These are phyloP conservation scores for Agriopis marginaria DNA, from an alignment of 2,888 invertebrate species.

Conservation along the genomic window DNA sequence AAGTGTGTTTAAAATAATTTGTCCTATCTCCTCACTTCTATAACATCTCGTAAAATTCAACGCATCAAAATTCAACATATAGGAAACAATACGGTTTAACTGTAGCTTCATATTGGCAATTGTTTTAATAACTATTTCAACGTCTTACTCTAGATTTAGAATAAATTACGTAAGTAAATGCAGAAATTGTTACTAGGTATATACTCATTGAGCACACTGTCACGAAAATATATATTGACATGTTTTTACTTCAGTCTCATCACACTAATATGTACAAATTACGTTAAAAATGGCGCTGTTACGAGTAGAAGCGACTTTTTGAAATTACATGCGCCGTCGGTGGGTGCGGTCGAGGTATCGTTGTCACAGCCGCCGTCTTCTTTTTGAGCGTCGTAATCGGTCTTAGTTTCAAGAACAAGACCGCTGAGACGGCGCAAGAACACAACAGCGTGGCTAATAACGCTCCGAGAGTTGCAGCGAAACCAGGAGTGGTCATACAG, in stretches of 20 bases:
- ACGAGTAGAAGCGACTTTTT: conserved; percentile 90
- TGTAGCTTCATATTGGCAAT: conserved; percentile 57
- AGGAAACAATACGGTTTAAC: conserved; percentile 60
- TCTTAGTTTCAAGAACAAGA: conserved; percentile 93
- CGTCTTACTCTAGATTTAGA: conserved; percentile 49
- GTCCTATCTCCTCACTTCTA: conserved; percentile 52
- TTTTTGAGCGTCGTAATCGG: conserved; percentile 88
- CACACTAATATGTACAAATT: conserved; percentile 86
- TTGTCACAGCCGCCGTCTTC: conserved; percentile 82
- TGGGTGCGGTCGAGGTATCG: conserved; percentile 79
- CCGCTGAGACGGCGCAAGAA: conserved; percentile 94
- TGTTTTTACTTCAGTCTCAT: conserved; percentile 84
- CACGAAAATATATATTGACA: conserved; percentile 75
- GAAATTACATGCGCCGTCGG: conserved; percentile 80
- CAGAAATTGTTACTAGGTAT: conserved; percentile 42
- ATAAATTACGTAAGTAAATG: conserved; percentile 52
- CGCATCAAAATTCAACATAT: conserved; percentile 44
- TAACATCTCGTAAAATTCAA: conserved; percentile 43
- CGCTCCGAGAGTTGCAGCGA: conserved; percentile 94
- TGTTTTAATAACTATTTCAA: conserved; percentile 49
- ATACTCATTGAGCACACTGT: conserved; percentile 71
- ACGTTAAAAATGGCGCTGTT: conserved; percentile 73
- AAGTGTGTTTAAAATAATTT: conserved; percentile 61
- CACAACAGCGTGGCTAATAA: conserved; percentile 93
- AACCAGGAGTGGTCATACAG: conserved; percentile 98